phyloP scores from a whole-genome alignment of 2,888 invertebrate genomes.

The Luffia ferchaultella region DNA sequence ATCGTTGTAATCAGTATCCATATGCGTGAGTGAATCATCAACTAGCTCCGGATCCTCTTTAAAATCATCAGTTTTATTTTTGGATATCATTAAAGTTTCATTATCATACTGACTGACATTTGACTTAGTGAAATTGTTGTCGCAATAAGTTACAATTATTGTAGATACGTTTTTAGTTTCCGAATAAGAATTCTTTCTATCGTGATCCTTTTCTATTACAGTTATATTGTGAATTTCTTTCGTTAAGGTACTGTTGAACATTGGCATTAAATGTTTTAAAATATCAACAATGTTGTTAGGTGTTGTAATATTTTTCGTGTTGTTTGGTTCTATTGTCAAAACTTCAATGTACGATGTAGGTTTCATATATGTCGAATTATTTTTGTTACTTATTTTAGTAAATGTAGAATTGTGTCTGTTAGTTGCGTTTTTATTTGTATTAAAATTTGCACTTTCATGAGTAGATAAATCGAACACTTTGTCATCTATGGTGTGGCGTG shows the following conservation, averaged over 20 bases:
- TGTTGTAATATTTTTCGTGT: slow-evolving; percentile 31
- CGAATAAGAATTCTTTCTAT: slow-evolving; percentile 41
- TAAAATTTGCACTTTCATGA: too few relatives aligned
- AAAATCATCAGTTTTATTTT: slow-evolving; percentile 19
- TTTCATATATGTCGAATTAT: slow-evolving; percentile 12
- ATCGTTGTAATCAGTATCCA: slow-evolving; percentile 1
- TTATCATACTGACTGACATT: slow-evolving; percentile 21
- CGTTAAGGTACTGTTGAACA: slow-evolving; percentile 43
- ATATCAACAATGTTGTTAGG: slow-evolving; percentile 47
- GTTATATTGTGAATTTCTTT: slow-evolving; percentile 54
- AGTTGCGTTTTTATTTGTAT: slow-evolving; percentile 13
- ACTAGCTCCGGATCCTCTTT: slow-evolving; percentile 3
- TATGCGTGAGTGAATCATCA: slow-evolving; percentile 1
- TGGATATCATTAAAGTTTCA: slow-evolving; percentile 16
- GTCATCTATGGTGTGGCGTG: neutral
- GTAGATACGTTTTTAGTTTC: slow-evolving; percentile 50
- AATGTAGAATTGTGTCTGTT: slow-evolving; percentile 21
- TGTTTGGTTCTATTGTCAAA: slow-evolving; percentile 48
- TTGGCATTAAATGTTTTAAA: slow-evolving; percentile 51
- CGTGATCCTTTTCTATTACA: slow-evolving; percentile 45
- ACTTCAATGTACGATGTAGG: slow-evolving; percentile 40
- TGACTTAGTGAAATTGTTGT: slow-evolving; percentile 32
- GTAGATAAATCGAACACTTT: neutral
- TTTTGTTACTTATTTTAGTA: slow-evolving; percentile 46
- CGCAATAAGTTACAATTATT: slow-evolving; percentile 51